Percentiles rank a stretch among this genome's conserved stretches.
These are phyloP conservation scores for Agrotis clavis DNA, from an alignment of 2,888 invertebrate genomes.

Conservation along the genomic window DNA sequence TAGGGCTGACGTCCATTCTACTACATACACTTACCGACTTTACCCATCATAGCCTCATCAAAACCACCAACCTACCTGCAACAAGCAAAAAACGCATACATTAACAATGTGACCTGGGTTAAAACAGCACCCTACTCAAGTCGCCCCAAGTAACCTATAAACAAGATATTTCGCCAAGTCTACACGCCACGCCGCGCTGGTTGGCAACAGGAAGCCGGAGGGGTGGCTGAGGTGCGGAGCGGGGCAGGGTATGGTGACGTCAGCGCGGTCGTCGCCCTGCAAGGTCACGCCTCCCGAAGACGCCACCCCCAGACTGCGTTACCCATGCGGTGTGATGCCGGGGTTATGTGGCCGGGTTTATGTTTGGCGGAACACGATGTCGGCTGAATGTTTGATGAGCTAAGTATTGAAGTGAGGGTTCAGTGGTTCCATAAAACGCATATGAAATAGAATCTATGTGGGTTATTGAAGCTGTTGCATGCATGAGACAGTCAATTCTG, in stretches of 20 bases:
- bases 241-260: slow-evolving; percentile 69
- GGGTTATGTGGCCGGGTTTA: slow-evolving; percentile 32
- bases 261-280: slow-evolving; percentile 76
- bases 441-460: neutral
- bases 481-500: neutral
- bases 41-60: neutral
- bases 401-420: slow-evolving; percentile 18
- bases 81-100: slow-evolving; percentile 56
- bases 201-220: slow-evolving; percentile 71
- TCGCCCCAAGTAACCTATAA: slow-evolving; percentile 61
- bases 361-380: slow-evolving; percentile 30
- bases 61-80: slow-evolving; percentile 63
- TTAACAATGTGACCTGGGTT: slow-evolving; percentile 50
- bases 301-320: slow-evolving; percentile 65
- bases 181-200: slow-evolving; percentile 62
- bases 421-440: slow-evolving; percentile 7
- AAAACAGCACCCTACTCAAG: slow-evolving; percentile 44
- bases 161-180: slow-evolving; percentile 60
- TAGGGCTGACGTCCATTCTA: neutral
- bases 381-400: slow-evolving; percentile 38
- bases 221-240: slow-evolving; percentile 42
- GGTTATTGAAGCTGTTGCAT: neutral
- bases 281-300: slow-evolving; percentile 74
- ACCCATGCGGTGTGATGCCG: slow-evolving; percentile 57
- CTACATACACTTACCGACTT: neutral